These are phyloP conservation scores for Apamea sordens DNA, from an alignment of 2,888 invertebrate genomes.

Conservation along the genomic window DNA sequence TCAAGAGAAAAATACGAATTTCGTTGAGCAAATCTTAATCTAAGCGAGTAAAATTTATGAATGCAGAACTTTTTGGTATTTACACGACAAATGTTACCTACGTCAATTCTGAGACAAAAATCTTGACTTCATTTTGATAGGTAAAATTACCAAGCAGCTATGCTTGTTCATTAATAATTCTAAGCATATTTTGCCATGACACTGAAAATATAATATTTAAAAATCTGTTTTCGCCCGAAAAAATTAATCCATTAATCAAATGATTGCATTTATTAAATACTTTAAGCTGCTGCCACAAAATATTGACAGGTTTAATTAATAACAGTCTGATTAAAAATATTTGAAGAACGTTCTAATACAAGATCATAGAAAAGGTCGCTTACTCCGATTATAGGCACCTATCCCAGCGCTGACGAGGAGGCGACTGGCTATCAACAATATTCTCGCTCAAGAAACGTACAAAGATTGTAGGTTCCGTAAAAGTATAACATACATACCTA, in stretches of 20 bases:
- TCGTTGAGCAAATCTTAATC: neutral
- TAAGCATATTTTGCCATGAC: neutral
- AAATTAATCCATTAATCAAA: constrained; percentile 34
- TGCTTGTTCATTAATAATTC: neutral
- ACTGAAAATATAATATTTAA: neutral
- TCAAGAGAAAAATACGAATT: constrained; percentile 17
- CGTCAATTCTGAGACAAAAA: neutral
- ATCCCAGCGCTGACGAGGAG: neutral
- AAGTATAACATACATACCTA: neutral
- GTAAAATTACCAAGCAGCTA: neutral
- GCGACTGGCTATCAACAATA: neutral
- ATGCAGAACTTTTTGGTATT: neutral
- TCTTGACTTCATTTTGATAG: neutral
- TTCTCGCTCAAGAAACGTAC: neutral
- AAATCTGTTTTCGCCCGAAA: neutral
- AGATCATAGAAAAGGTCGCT: constrained; percentile 3
- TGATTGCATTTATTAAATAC: constrained; percentile 17
- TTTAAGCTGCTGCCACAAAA: constrained; percentile 20
- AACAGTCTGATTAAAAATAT: constrained; percentile 15
- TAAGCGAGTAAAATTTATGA: neutral
- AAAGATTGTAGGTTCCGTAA: neutral
- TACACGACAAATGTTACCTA: neutral
- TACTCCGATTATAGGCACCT: neutral
- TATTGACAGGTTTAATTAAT: constrained; percentile 40
- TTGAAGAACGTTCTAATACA: constrained; percentile 12